Percentiles rank a stretch among this genome's conserved stretches.
These are phyloP conservation scores for Coccyzus lansbergi DNA, from an alignment of 2,797 vertebrate species.

Conservation along the genomic window DNA sequence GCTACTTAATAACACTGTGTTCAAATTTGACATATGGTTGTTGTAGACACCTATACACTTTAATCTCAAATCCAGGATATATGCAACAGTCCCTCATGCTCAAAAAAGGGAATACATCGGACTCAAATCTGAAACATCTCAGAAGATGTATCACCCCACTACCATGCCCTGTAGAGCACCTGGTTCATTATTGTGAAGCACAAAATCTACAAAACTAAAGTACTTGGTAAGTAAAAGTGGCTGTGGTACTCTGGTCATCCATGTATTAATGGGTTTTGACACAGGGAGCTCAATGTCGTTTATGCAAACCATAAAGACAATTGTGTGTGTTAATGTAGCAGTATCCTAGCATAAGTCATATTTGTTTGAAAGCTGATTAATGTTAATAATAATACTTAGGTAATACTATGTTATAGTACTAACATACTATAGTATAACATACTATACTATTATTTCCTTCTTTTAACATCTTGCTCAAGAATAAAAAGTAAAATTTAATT, in stretches of 20 bases:
- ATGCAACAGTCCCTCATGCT: neutral
- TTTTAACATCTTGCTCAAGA: neutral
- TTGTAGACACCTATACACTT: neutral
- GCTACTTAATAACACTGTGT: neutral
- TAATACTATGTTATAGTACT: neutral
- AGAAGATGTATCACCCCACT: neutral
- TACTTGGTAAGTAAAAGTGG: neutral
- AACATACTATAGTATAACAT: no score
- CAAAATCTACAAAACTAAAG: neutral
- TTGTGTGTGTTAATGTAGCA: neutral
- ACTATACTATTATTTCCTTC: neutral
- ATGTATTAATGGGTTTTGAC: neutral
- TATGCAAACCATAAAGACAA: neutral
- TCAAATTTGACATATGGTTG: neutral
- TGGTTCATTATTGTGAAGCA: neutral
- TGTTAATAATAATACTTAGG: neutral
- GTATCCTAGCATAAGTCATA: neutral
- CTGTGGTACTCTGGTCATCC: neutral
- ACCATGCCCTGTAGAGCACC: accelerated
- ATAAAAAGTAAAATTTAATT: neutral
- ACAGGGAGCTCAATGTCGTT: neutral
- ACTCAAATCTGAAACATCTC: neutral
- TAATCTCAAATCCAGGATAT: neutral
- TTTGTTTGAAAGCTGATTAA: neutral
- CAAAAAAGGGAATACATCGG: neutral